Base-by-base conservation (phyloP, 2,113 vertebrate genomes). In the Neodontobutis hainanensis region DNA sequence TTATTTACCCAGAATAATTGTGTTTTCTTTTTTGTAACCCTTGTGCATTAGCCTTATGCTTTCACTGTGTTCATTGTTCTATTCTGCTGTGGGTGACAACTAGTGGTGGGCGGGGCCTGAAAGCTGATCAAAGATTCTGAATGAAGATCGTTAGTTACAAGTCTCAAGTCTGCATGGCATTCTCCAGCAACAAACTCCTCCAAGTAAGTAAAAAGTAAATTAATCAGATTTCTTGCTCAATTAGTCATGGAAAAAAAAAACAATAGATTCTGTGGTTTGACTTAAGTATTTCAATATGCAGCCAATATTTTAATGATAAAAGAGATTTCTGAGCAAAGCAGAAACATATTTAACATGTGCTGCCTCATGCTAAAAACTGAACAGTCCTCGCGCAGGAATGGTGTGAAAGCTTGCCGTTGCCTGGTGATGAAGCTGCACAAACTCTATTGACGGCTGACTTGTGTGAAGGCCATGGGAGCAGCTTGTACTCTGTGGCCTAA, bases 401-500 rank as follows among this genome's bases (percentile, higher is more conserved):
- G 64, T 44, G 61, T 47, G 32, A 68, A 64, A 53, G 57, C 73
- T 72, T 0, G 36, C 57, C 43, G 80, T 85, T 79, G 80, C 85
- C 69, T 77, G 78, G 78, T 43, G 82, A 85, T 78, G 74, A 42
- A 67, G 64, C 68, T 61, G 34, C 10, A 51, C 49, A 48, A 75
- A 70, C 80, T 79, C 49, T 61, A 15, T n/a, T 63, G 75, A 82
- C 61, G 66, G 70, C 40, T 40, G 53, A 75, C 64, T 79, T 83
- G 70, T 75, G 73, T 2, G 62, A 69, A 75, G 75, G 86, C 82
- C 79, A 78, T 45, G 61, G 68, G 70, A 88, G 87, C 85, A 85
- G 81, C 86, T 89, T 88, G 85, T 72, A 78, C 75, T 69, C 68
- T 8, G 72, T 65, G 63, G 77, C 75, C 79, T 66, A 59, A 79